phyloP scores from a whole-genome alignment of 2,888 invertebrate genomes.

The Allacma fusca region DNA sequence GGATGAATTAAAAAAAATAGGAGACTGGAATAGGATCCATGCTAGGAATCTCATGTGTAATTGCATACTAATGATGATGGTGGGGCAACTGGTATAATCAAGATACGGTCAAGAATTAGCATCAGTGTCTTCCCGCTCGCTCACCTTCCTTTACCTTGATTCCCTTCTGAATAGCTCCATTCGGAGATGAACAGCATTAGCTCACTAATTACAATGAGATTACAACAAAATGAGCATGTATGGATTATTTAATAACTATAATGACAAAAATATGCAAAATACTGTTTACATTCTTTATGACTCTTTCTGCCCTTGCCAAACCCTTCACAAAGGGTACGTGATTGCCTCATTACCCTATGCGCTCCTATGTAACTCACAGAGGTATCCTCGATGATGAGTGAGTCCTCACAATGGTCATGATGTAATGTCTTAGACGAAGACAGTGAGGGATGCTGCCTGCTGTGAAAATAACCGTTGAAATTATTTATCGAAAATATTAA shows the following conservation, averaged over 20 bases:
- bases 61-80: no score
- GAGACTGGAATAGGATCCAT: no score
- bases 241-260: slow-evolving; percentile 3
- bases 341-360: not conserved
- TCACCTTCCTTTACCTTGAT: no score
- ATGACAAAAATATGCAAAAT: slow-evolving; percentile 16
- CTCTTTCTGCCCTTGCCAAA: not conserved
- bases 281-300: not conserved
- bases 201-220: slow-evolving; percentile 8
- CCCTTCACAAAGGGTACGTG: not conserved
- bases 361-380: not conserved
- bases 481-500: slow-evolving; percentile 6
- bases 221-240: not conserved
- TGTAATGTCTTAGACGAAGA: not conserved
- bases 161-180: not conserved
- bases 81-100: no score
- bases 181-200: not conserved
- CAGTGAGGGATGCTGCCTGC: not conserved
- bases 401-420: not conserved
- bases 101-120: no score
- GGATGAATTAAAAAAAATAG: no score
- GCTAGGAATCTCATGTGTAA: no score
- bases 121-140: no score
- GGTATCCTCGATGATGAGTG: no score
- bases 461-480: slow-evolving; percentile 12